A percentile compares a stretch with the other conserved stretches of the same genome.
phyloP scores from a whole-genome alignment of 2,888 invertebrate genomes.

The Neoaliturus tenellus region DNA sequence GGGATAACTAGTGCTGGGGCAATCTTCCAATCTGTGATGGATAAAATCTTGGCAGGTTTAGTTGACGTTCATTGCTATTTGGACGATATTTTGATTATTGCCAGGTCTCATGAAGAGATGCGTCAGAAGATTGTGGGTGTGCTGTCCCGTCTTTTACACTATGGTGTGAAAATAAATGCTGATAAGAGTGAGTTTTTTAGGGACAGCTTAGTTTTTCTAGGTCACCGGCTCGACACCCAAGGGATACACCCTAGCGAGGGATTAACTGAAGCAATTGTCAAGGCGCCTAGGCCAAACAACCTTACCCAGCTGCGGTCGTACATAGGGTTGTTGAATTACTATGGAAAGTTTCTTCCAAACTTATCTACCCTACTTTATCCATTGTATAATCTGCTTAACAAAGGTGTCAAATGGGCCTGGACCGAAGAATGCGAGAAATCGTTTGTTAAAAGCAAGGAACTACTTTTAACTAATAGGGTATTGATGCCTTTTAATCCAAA shows the following conservation, averaged over 20 bases:
- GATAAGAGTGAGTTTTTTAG: slow-evolving; percentile 23
- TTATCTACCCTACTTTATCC: background rate
- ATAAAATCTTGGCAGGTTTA: background rate
- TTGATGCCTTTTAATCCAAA: background rate
- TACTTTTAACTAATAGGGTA: background rate
- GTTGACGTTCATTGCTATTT: background rate
- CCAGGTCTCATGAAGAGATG: background rate
- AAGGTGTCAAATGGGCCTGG: background rate
- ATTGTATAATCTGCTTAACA: background rate
- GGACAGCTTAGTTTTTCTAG: background rate
- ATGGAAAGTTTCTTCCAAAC: background rate
- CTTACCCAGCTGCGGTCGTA: background rate
- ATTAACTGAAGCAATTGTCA: background rate
- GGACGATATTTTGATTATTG: slow-evolving; percentile 7
- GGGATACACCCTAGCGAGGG: background rate
- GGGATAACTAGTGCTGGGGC: background rate
- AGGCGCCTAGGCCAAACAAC: background rate
- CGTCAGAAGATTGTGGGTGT: background rate
- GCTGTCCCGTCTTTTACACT: background rate
- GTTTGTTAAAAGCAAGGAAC: background rate
- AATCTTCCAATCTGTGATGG: background rate
- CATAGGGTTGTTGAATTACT: background rate
- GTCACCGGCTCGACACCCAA: background rate
- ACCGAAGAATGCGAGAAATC: background rate
- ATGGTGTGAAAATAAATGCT: background rate